Conservation (phyloP, 1,140 invertebrate genomes). For the Atta texana region DNA sequence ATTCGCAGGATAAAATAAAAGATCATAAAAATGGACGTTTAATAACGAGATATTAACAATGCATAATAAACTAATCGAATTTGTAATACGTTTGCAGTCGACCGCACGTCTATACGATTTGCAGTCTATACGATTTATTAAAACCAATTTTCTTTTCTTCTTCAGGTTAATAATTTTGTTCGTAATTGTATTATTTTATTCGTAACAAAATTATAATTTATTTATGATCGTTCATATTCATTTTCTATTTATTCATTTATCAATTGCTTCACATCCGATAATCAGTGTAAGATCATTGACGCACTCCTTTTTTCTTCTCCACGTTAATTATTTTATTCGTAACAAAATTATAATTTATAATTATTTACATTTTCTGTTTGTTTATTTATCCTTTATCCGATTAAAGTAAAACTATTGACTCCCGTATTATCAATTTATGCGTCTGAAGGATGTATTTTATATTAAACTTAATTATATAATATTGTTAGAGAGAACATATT, state of each 20-base stretch:
- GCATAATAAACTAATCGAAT: slow-evolving; percentile 11
- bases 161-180: not conserved
- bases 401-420: too few relatives aligned
- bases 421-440: too few relatives aligned
- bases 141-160: slow-evolving; percentile 1
- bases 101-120: not conserved
- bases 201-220: not conserved
- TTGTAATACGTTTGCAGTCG: slow-evolving; percentile 21
- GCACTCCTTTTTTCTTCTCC: too few relatives aligned
- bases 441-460: too few relatives aligned
- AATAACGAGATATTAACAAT: slow-evolving; percentile 11
- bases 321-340: too few relatives aligned
- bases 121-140: not conserved
- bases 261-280: too few relatives aligned
- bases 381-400: too few relatives aligned
- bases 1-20: slow-evolving; percentile 1
- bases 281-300: not conserved
- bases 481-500: too few relatives aligned
- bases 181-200: slow-evolving; percentile 2
- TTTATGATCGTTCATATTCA: not conserved
- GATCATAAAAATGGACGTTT: not conserved
- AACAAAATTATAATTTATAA: too few relatives aligned
- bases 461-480: too few relatives aligned
- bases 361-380: too few relatives aligned
- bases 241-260: not conserved